These are phyloP conservation scores for Drosophila yakuba DNA, from an alignment of 1,140 invertebrate genomes.

Conservation along the genomic window DNA sequence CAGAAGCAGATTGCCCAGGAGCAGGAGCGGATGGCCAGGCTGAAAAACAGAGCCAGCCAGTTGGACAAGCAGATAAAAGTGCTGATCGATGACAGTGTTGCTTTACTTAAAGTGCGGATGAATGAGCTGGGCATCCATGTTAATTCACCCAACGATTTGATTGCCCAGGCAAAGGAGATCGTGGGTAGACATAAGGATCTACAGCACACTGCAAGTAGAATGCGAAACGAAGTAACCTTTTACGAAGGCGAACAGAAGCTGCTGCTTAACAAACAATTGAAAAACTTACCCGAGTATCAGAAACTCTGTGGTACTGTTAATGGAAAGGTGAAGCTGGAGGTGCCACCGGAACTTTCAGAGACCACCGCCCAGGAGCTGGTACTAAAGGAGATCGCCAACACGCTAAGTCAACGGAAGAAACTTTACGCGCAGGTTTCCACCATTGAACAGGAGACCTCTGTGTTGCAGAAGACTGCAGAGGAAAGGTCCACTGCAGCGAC, in stretches of 20 bases:
- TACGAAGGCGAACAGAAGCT: constrained; percentile 89
- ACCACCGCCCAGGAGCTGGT: constrained; percentile 91
- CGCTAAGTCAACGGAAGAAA: constrained; percentile 91
- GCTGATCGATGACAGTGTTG: constrained; percentile 96
- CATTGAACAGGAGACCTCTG: constrained; percentile 90
- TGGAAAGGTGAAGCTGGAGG: constrained; percentile 71
- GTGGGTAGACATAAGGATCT: constrained; percentile 95
- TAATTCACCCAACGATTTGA: constrained; percentile 92
- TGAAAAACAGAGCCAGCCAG: constrained; percentile 92
- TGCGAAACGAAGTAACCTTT: constrained; percentile 91
- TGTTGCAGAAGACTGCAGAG: constrained; percentile 89
- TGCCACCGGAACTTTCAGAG: constrained; percentile 86
- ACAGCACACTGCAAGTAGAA: constrained; percentile 92
- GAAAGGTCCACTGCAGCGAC: constrained; percentile 87
- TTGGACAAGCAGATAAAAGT: constrained; percentile 96
- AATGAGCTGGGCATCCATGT: constrained; percentile 95
- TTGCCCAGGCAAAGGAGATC: constrained; percentile 96
- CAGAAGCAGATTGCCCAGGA: constrained; percentile 92
- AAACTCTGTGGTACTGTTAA: constrained; percentile 55
- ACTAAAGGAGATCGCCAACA: constrained; percentile 93
- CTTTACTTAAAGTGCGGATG: constrained; percentile 94
- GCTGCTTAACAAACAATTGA: constrained; percentile 86
- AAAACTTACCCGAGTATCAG: constrained; percentile 87
- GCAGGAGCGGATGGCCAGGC: constrained; percentile 92
- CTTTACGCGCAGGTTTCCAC: constrained; percentile 91